A percentile compares a stretch with the other conserved stretches of the same genome.
Evolutionary conservation across 2,797 vertebrate genomes (phyloP).

Genomic region (Ptychadena robeensis): DNA sequence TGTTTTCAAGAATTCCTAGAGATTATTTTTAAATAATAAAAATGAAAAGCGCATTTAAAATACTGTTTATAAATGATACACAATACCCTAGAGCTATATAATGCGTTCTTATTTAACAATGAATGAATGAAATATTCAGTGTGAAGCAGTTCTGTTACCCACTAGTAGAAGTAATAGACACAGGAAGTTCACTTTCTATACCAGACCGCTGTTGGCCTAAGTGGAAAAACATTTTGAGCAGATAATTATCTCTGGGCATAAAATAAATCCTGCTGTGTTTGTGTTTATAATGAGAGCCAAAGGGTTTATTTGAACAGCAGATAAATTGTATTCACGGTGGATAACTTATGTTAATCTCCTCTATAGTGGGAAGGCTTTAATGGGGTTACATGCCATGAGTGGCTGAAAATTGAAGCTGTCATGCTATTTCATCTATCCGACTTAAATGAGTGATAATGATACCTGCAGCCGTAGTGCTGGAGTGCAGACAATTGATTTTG

Average conservation of each 20-base stretch:
- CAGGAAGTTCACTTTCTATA: constrained; percentile 14
- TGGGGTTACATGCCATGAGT: constrained; percentile 48
- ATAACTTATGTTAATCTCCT: constrained; percentile 57
- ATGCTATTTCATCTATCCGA: constrained; percentile 9
- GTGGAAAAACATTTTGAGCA: constrained; percentile 54
- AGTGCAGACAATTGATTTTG: constrained; percentile 5
- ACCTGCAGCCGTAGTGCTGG: background rate
- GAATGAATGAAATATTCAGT: background rate
- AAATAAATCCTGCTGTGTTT: constrained; percentile 64
- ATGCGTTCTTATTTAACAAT: background rate
- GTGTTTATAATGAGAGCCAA: constrained; percentile 62
- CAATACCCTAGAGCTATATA: background rate
- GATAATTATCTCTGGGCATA: constrained; percentile 62
- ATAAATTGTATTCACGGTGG: constrained; percentile 52
- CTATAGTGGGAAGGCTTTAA: constrained; percentile 44
- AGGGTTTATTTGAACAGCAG: constrained; percentile 57
- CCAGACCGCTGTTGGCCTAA: constrained; percentile 35
- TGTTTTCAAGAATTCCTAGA: background rate
- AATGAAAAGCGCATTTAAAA: background rate
- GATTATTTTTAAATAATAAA: background rate
- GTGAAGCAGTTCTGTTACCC: background rate
- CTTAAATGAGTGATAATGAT: constrained; percentile 29
- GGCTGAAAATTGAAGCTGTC: constrained; percentile 9
- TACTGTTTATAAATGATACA: background rate
- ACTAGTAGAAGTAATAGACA: background rate